Conservation (phyloP, 1,140 invertebrate species). For the Anastrepha ludens region DNA sequence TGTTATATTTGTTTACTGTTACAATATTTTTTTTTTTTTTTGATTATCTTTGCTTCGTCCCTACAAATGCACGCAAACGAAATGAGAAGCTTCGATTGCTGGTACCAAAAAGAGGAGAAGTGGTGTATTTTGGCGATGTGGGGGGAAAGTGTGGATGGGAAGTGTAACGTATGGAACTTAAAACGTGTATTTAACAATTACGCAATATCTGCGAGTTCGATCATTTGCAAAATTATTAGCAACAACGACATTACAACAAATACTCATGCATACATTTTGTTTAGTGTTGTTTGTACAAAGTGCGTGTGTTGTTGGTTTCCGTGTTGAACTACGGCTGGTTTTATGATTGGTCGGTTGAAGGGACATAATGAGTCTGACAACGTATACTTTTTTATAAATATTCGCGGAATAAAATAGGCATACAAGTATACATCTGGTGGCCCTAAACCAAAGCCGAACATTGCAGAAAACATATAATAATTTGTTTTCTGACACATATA, state of each 20-base stretch:
- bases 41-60: constrained; percentile 6
- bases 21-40: constrained; percentile 12
- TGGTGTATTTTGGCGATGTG: neutral
- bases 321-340: no score
- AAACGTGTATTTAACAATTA: neutral
- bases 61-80: neutral
- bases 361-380: no score
- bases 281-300: neutral
- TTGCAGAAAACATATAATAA: no score
- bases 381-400: no score
- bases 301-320: neutral
- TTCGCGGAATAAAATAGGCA: no score
- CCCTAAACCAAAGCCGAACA: no score
- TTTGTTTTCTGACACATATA: no score
- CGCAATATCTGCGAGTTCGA: neutral
- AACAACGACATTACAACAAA: neutral
- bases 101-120: neutral
- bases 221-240: neutral
- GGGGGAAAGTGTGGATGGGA: neutral
- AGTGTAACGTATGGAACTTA: neutral
- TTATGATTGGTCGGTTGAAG: no score
- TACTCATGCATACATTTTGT: neutral
- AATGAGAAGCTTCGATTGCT: neutral
- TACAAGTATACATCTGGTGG: no score
- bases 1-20: neutral